These are phyloP conservation scores for Drosophila greeni DNA, from an alignment of 2,888 invertebrate species.

Conservation along the genomic window DNA sequence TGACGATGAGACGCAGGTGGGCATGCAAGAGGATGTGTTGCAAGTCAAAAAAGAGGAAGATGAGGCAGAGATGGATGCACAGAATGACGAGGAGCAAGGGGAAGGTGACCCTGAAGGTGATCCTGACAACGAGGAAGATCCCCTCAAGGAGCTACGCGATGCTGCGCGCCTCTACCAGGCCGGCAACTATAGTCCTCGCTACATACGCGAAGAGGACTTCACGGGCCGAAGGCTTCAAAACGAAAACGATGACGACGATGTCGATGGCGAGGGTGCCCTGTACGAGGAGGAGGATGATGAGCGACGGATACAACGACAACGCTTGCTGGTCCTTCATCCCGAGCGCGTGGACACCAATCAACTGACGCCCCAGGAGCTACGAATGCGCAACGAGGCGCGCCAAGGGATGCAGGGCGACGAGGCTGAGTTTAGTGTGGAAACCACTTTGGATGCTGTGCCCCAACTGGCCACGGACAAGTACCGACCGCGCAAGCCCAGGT, in stretches of 20 bases:
- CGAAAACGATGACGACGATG: slow-evolving; percentile 51
- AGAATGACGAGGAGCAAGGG: background rate
- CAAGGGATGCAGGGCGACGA: slow-evolving; percentile 93
- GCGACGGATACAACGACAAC: slow-evolving; percentile 49
- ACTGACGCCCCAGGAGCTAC: slow-evolving; percentile 79
- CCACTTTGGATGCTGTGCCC: slow-evolving; percentile 89
- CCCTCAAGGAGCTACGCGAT: slow-evolving; percentile 48
- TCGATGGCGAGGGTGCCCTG: slow-evolving; percentile 49
- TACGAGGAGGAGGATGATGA: slow-evolving; percentile 61
- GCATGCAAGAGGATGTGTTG: slow-evolving; percentile 25
- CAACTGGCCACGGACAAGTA: slow-evolving; percentile 97
- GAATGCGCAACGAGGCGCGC: slow-evolving; percentile 88
- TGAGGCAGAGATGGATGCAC: slow-evolving; percentile 4
- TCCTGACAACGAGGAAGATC: slow-evolving; percentile 38
- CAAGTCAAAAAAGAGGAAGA: slow-evolving; percentile 72
- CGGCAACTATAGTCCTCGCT: slow-evolving; percentile 92
- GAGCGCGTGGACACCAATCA: slow-evolving; percentile 60
- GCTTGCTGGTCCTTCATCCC: slow-evolving; percentile 62
- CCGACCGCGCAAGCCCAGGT: slow-evolving; percentile 96
- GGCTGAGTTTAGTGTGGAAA: slow-evolving; percentile 94
- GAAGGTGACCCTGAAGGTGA: too few species aligned
- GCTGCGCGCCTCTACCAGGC: slow-evolving; percentile 82
- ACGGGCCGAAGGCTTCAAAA: slow-evolving; percentile 43
- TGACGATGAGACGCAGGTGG: slow-evolving; percentile 80
- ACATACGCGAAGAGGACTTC: slow-evolving; percentile 79